Percentiles rank a stretch among this genome's conserved stretches.
phyloP scores from a whole-genome alignment of 1,140 invertebrate genomes.

The Hylaeus anthracinus region DNA sequence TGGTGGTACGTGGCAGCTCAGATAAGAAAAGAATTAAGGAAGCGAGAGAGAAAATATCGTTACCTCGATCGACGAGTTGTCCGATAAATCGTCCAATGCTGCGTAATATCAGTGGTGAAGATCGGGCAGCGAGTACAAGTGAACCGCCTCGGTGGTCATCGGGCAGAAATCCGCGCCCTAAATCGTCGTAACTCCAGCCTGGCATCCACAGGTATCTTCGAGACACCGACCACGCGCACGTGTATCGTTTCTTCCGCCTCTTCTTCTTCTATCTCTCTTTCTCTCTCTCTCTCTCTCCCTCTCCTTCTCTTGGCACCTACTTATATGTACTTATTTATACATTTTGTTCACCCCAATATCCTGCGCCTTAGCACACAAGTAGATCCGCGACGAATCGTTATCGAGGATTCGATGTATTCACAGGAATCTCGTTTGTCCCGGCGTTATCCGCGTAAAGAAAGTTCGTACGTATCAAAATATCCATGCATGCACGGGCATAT shows the following conservation, averaged over 20 bases:
- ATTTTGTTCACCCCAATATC: neutral
- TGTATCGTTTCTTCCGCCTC: conserved; percentile 44
- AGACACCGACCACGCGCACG: conserved; percentile 44
- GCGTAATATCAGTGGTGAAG: conserved; percentile 29
- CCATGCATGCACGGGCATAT: conserved; percentile 4
- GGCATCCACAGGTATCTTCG: conserved; percentile 46
- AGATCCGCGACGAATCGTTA: neutral
- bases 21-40: neutral
- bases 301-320: neutral
- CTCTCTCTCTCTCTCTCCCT: neutral
- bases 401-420: neutral
- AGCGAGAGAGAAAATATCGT: neutral
- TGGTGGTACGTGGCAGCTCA: neutral
- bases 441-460: neutral
- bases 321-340: neutral
- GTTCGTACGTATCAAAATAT: conserved; percentile 26
- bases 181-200: conserved; percentile 26
- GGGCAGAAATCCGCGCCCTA: conserved; percentile 46
- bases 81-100: conserved; percentile 27
- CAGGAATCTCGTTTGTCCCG: neutral
- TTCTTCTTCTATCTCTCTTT: neutral
- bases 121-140: conserved; percentile 6
- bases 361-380: neutral
- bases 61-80: conserved; percentile 15
- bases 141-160: conserved; percentile 28